phyloP scores from a whole-genome alignment of 2,888 invertebrate species.

The Marronus borbonicus region DNA sequence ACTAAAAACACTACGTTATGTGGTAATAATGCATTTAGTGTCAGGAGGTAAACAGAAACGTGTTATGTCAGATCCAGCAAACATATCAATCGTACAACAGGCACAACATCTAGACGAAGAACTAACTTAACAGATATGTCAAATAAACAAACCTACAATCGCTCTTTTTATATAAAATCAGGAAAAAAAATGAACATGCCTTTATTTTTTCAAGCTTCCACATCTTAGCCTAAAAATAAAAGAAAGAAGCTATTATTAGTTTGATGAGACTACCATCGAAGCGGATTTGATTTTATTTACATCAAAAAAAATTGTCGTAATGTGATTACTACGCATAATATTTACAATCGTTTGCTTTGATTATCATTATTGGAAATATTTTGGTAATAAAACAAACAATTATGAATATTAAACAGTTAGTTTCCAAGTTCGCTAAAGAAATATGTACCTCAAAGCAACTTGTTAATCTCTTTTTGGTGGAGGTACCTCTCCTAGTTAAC shows the following conservation, averaged over 20 bases:
- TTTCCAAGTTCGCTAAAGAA: background rate
- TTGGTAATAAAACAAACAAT: background rate
- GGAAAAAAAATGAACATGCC: conserved; percentile 72
- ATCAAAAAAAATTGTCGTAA: background rate
- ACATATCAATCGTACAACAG: conserved; percentile 6
- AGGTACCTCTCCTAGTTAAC: background rate
- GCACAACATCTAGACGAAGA: conserved; percentile 23
- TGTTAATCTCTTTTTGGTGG: no score
- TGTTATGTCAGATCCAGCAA: background rate
- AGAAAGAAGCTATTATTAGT: conserved; percentile 59
- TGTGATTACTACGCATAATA: background rate
- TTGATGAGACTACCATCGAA: conserved; percentile 19
- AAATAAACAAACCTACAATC: conserved; percentile 49
- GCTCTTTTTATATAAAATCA: conserved; percentile 55
- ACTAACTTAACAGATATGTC: conserved; percentile 30
- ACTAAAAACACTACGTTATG: conserved; percentile 2
- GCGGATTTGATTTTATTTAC: conserved; percentile 3
- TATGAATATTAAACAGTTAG: background rate
- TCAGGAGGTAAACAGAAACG: no score
- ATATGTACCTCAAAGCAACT: background rate
- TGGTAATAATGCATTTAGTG: background rate
- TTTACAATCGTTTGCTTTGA: background rate
- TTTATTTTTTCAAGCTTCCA: conserved; percentile 75
- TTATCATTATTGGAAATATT: background rate
- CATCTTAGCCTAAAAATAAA: conserved; percentile 75